These are phyloP conservation scores for zebrafish (Danio rerio) DNA, from an alignment of 2,113 vertebrate genomes.

Conservation along the genomic window DNA sequence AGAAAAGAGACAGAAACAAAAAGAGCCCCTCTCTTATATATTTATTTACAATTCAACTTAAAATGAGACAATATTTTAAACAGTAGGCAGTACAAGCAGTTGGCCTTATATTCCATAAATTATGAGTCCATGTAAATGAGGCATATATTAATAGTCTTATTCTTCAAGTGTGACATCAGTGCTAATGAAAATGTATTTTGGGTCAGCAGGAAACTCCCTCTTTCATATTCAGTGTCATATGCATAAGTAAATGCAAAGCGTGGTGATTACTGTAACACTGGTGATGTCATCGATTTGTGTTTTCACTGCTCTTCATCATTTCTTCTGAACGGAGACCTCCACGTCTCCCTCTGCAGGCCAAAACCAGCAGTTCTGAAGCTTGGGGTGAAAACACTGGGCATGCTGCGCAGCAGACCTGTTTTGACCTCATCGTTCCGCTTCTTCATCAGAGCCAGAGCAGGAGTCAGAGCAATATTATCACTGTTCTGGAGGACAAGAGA, in stretches of 20 bases:
- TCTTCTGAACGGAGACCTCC: constrained; percentile 54
- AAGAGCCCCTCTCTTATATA: constrained; percentile 27
- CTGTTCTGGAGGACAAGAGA: constrained; percentile 56
- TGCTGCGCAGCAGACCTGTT: constrained; percentile 46
- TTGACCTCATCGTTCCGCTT: constrained; percentile 74
- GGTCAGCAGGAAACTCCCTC: constrained; percentile 1
- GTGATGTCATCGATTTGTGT: neutral
- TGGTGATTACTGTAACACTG: neutral
- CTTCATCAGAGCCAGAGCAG: constrained; percentile 80
- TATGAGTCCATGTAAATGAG: neutral
- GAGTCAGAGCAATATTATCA: constrained; percentile 64
- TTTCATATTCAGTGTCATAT: neutral
- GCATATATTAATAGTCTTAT: constrained; percentile 9
- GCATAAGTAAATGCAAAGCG: neutral
- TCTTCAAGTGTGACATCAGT: neutral
- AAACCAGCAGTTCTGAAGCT: constrained; percentile 59
- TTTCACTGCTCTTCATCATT: constrained; percentile 47
- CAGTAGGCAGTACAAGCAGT: neutral
- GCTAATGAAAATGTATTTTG: neutral
- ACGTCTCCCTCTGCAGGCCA: constrained; percentile 45
- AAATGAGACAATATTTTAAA: neutral
- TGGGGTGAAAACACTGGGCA: constrained; percentile 49
- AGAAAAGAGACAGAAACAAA: neutral
- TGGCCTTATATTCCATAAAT: neutral
- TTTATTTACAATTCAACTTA: neutral